Evolutionary conservation across 1,140 invertebrate species (phyloP), one percentile per base, ranked within the genome.

Genomic region (Macrobrachium nipponense): DNA sequence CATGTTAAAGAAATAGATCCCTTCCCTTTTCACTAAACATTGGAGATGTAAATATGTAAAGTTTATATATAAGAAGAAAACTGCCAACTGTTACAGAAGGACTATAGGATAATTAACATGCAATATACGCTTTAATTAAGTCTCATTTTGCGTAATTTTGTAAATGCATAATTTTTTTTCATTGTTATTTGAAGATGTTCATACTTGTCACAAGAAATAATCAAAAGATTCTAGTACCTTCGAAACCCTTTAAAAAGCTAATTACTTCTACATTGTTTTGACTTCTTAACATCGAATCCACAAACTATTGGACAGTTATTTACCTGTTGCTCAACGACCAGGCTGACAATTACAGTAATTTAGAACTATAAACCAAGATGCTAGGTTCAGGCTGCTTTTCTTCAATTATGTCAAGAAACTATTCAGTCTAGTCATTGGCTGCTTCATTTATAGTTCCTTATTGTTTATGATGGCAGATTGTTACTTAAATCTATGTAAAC

Each of bases 31-130:
- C 59, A 27, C 61, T 72, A 64, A 72, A 61, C 23, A 60, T 61
- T 58, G 59, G 66, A 80, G 36, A 70, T 86, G 84, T 86, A 86
- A 18, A 86, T 86, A 86, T 86, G 84, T 86, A 86, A 79, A 86
- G 84, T 70, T 80, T 80, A 61, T 73, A 86, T 78, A 79, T 72
- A 58, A 43, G 62, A 20, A 66, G 59, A 60, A 64, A 82, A 82
- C 80, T 82, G 80, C 80, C 80, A 82, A 51, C 51, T 51, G 51
- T 51, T 51, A 62, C 80, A 82, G 66, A 72, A 75, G 64, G 60
- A 80, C 60, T 80, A 44, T 51, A 82, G 80, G 80, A 51, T 75
- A 75, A 72, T 58, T 61, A 75, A 68, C 80, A 73, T 72, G 80
- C 80, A 82, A 82, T 75, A 82, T 82, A 82, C 80, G 80, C 80